Base-by-base conservation (phyloP, 2,113 vertebrate genomes). In the Crotalus tigris region DNA sequence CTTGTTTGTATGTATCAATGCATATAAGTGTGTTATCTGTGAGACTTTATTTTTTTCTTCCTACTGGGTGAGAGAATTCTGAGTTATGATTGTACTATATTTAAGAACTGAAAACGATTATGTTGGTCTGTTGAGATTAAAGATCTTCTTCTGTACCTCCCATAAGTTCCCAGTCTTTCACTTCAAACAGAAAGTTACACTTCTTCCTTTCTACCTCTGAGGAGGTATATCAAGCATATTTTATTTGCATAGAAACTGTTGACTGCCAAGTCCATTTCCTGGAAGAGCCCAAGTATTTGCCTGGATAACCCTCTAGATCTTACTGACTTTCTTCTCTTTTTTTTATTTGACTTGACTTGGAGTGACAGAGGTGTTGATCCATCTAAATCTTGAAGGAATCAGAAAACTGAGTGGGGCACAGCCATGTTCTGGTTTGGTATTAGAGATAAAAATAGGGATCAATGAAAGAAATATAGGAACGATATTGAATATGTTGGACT, bases 61-160 rank as follows among this genome's bases (percentile, higher is more conserved):
- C 2, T 91, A 87, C 88, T 95, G 93, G 90, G 95, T 69, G 24
- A 92, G 91, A 85, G 92, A 92, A 85, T 93, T 94, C 94, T 87
- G 93, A 94, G 91, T 58, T 57, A 94, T 95, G 95, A 96, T 92
- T 95, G 88, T 29, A 91, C 90, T 93, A 61, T 88, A 91, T 89
- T 95, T 96, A 94, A 95, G 96, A 95, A 95, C 93, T 97, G 94
- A 93, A 94, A 92, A 90, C 93, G 91, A 26, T 61, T 90, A 92
- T 21, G 94, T 33, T n/a, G n/a, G n/a, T n/a, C n/a, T n/a, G n/a
- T n/a, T 1, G 2, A 96, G 94, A 94, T 93, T 88, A 12, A 95
- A 81, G 8, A 88, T 61, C 0, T 0, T 90, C 90, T 93, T 39
- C 24, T n/a, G 3, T 57, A 11, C 54, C 54, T 24, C 46, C 94